A percentile compares a stretch with the other conserved stretches of the same genome.
These are phyloP conservation scores for Prosapia bicincta DNA, from an alignment of 2,888 invertebrate genomes.

Conservation along the genomic window DNA sequence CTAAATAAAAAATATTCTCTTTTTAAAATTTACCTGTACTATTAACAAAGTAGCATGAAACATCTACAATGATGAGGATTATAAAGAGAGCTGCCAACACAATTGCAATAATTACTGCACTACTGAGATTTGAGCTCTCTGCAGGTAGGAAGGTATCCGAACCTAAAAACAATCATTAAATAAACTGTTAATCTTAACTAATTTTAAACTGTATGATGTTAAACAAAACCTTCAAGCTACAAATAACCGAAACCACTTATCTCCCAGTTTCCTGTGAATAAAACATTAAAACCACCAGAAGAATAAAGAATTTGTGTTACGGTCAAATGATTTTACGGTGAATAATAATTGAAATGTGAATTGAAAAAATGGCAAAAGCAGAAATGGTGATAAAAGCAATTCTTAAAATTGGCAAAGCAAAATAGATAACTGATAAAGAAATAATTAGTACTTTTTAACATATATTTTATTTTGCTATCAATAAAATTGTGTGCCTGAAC, in stretches of 20 bases:
- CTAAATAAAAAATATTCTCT: no score
- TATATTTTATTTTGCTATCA: no score
- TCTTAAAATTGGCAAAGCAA: neutral
- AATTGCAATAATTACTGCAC: slow-evolving; percentile 78
- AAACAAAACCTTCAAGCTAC: neutral
- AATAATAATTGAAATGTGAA: neutral
- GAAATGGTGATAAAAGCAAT: neutral
- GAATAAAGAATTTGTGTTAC: neutral
- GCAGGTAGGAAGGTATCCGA: slow-evolving; percentile 42
- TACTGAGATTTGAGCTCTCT: slow-evolving; percentile 51
- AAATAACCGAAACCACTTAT: neutral
- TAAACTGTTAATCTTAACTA: no score
- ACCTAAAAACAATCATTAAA: slow-evolving; percentile 26
- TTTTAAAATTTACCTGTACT: slow-evolving; percentile 49
- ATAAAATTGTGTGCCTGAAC: no score
- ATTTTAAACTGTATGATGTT: no score
- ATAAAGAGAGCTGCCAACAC: slow-evolving; percentile 77
- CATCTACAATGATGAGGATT: slow-evolving; percentile 69
- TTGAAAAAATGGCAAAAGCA: neutral
- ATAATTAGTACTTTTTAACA: no score
- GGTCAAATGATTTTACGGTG: neutral
- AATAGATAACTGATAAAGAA: no score
- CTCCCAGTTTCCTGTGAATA: neutral
- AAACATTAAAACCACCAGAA: neutral
- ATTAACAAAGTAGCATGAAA: slow-evolving; percentile 70